Base-by-base conservation (phyloP, 2,797 vertebrate species). In the Pangasius sanitwongsei region DNA sequence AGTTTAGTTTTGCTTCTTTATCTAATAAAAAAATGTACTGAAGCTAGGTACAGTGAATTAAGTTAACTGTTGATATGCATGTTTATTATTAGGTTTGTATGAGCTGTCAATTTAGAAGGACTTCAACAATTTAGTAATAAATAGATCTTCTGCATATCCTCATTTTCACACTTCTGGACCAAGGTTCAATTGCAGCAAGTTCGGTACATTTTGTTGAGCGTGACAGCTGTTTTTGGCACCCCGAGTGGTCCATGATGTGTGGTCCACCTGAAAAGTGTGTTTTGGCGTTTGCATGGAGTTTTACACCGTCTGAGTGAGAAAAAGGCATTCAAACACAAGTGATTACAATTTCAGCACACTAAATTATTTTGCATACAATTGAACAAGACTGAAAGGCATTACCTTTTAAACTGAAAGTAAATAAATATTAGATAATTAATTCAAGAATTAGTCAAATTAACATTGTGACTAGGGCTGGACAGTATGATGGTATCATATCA, bases 1-100 rank as follows among this genome's bases (percentile, higher is more conserved):
- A 63, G n/a, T 87, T 83, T 25, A 23, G 57, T 50, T 83, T 44
- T 28, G 53, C 67, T 61, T 37, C 65, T 61, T 87, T 87, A 63
- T 63, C 48, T 44, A 83, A 61, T 74, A 44, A 25, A 2, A 87
- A 34, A n/a, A 34, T 69, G n/a, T 15, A 31, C 12, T 41, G 37
- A 72, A 70, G 18, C 4, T 70, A 34, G 34, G 69, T 37, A 70
- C 23, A 70, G 69, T 65, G 63, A 65, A n/a, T 65, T 65, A n/a
- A 12, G 11, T 25, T 63, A 70, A 70, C 31, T 37, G 6, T 34
- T 41, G 18, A 5, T 37, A 34, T 18, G 67, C 61, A 63, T 25
- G 20, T 25, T 8, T 61, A 61, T 70, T 34, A 18, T 34, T 70
- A 70, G 67, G 41, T 41, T 72, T 41, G 34, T 18, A 48, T 48